A percentile compares a stretch with the other conserved stretches of the same genome.
Conservation (phyloP, 2,797 vertebrate species). For the Chelmon rostratus region DNA sequence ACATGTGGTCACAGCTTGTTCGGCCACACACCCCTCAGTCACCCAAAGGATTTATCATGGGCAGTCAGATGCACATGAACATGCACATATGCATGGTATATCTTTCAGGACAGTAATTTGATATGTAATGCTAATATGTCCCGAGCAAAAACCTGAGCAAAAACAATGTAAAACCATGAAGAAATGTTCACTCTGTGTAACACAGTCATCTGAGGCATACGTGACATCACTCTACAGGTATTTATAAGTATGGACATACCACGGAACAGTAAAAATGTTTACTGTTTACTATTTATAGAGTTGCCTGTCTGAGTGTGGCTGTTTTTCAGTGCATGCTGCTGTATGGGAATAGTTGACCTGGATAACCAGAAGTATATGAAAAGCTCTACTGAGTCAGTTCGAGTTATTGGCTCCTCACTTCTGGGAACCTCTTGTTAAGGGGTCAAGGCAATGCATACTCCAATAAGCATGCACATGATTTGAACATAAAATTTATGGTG, state of each 20-base stretch:
- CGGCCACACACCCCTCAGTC: constrained; percentile 51
- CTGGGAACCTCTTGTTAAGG: constrained; percentile 71
- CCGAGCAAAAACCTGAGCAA: neutral
- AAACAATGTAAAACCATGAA: neutral
- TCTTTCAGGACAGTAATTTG: constrained; percentile 18
- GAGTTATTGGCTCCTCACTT: constrained; percentile 61
- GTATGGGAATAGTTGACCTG: constrained; percentile 68
- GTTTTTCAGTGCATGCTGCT: constrained; percentile 45
- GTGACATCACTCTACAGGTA: constrained; percentile 67
- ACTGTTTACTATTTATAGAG: constrained; percentile 73
- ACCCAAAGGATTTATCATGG: constrained; percentile 53
- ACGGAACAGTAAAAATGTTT: constrained; percentile 67
- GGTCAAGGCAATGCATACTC: constrained; percentile 48
- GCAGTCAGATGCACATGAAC: constrained; percentile 20
- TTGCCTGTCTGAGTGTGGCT: constrained; percentile 19
- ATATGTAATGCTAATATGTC: neutral
- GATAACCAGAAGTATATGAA: constrained; percentile 66
- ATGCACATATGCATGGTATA: constrained; percentile 18
- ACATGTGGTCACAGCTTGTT: constrained; percentile 59
- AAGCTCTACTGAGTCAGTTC: constrained; percentile 62
- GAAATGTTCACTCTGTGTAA: neutral
- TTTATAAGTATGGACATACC: constrained; percentile 63
- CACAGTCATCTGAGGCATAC: constrained; percentile 32
- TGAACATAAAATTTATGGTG: constrained; percentile 61
- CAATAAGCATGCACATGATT: constrained; percentile 49